Evolutionary conservation across 2,113 vertebrate genomes (phyloP).

Genomic region (Mesocricetus auratus): DNA sequence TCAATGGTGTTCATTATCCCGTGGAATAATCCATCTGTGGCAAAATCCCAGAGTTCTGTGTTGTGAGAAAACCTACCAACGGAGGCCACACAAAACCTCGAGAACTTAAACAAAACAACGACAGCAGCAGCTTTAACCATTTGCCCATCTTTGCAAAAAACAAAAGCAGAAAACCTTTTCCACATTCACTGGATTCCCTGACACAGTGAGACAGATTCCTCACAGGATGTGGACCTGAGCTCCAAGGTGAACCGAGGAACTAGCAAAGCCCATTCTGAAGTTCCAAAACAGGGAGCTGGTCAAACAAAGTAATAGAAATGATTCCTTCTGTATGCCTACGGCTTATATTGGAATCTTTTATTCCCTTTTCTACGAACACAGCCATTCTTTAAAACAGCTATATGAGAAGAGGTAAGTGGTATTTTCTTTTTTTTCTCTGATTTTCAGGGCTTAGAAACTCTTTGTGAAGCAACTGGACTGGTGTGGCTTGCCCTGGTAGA

Average conservation of each 20-base stretch:
- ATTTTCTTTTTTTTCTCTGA: slow-evolving; percentile 61
- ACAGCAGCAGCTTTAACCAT: slow-evolving; percentile 15
- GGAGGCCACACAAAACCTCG: not conserved
- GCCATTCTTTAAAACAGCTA: not conserved
- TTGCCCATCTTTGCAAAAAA: not conserved
- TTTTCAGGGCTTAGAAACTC: slow-evolving; percentile 86
- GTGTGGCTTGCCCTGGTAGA: slow-evolving; percentile 89
- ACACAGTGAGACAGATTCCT: not conserved
- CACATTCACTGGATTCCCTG: not conserved
- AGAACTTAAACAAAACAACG: not conserved
- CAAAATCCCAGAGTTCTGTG: slow-evolving; percentile 60
- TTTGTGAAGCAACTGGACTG: slow-evolving; percentile 86
- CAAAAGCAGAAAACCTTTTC: not conserved
- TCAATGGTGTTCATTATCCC: slow-evolving; percentile 78
- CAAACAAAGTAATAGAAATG: not conserved
- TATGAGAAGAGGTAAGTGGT: slow-evolving; percentile 27
- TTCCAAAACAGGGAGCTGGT: not conserved
- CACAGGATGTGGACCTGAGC: not conserved
- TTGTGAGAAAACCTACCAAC: not conserved
- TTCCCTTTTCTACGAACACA: not conserved
- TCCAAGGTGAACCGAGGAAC: not conserved
- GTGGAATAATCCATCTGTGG: slow-evolving; percentile 57
- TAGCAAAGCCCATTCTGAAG: not conserved
- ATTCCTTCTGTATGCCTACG: not conserved
- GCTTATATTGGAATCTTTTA: slow-evolving; percentile 9